These are phyloP conservation scores for Drosophila maculinotata DNA, from an alignment of 2,888 invertebrate genomes.

Conservation along the genomic window DNA sequence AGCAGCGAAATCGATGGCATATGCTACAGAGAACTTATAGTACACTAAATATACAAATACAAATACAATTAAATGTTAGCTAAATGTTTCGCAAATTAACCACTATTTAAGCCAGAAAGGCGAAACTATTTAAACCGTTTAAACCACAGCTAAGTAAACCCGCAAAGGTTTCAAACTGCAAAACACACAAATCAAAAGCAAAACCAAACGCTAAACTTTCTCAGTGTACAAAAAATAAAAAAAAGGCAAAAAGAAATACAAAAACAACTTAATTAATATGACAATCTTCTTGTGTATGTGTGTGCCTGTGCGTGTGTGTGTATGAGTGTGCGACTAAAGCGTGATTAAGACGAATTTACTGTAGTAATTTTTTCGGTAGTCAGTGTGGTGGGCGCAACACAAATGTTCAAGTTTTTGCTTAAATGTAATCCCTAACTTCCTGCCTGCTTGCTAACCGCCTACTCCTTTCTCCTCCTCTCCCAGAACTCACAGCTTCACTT, in stretches of 20 bases:
- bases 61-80: constrained; percentile 39
- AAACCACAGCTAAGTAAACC: constrained; percentile 32
- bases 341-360: constrained; percentile 79
- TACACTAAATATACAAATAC: constrained; percentile 14
- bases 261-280: constrained; percentile 53
- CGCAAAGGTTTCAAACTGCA: constrained; percentile 61
- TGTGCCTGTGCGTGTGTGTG: constrained; percentile 22
- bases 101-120: constrained; percentile 27
- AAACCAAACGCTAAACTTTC: constrained; percentile 38
- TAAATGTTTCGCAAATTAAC: constrained; percentile 44
- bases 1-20: constrained; percentile 21
- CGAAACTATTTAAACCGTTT: constrained; percentile 31
- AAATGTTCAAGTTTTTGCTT: constrained; percentile 25
- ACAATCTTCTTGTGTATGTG: constrained; percentile 61
- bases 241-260: constrained; percentile 5
- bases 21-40: constrained; percentile 17
- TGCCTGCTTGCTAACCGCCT: neutral
- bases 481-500: constrained; percentile 26
- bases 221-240: constrained; percentile 39
- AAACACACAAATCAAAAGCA: constrained; percentile 16
- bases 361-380: constrained; percentile 61
- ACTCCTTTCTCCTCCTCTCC: neutral
- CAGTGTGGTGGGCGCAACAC: constrained; percentile 46
- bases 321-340: constrained; percentile 56
- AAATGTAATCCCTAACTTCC: constrained; percentile 18